Evolutionary conservation across 2,797 vertebrate species (phyloP), one percentile per base, ranked within the genome.

Genomic region (Phrynocephalus forsythii): DNA sequence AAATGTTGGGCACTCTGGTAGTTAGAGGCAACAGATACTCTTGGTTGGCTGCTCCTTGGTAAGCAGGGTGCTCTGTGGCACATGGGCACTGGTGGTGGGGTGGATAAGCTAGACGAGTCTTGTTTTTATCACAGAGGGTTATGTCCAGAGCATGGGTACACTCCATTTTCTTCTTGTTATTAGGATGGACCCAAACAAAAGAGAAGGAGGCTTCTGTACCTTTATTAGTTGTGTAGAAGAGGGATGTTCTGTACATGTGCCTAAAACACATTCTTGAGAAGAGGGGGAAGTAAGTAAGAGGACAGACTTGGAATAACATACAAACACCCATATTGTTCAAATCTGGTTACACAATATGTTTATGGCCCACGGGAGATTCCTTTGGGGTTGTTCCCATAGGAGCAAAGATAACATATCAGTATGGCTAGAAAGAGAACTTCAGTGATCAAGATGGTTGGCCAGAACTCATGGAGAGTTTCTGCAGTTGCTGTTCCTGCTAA

Each of bases 11-110:
- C 76, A 63, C 71, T 30, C 60, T 24, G 68, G 30, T 44, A 63
- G 85, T 80, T 71, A 84, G 85, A 89, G 63, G 83, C 96, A 97
- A 33, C 67, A 76, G 56, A 1, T 89, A 67, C 87, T 86, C 22
- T 0, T 0, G 7, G 13, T 1, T 24, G 48, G 2, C 3, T 84
- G 28, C 7, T 85, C 48, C 48, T 77, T 50, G 28, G 1, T 24
- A 76, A 76, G 75, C 11, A 16, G 48, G 66, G 28, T 11, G 50
- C 26, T 33, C 20, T 44, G 22, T 85, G 66, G 66, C 3, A 63
- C 3, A 20, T 71, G 22, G 48, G 22, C 76, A 69, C 48, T 56
- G 20, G 18, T 26, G 33, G 11, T 75, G 33, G 48, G 2, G 66
- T 75, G 33, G 24, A 24, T 13, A 5, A 33, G 48, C 1, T 67